These are phyloP conservation scores for Gambelia wislizenii DNA, from an alignment of 2,797 vertebrate genomes.

Conservation along the genomic window DNA sequence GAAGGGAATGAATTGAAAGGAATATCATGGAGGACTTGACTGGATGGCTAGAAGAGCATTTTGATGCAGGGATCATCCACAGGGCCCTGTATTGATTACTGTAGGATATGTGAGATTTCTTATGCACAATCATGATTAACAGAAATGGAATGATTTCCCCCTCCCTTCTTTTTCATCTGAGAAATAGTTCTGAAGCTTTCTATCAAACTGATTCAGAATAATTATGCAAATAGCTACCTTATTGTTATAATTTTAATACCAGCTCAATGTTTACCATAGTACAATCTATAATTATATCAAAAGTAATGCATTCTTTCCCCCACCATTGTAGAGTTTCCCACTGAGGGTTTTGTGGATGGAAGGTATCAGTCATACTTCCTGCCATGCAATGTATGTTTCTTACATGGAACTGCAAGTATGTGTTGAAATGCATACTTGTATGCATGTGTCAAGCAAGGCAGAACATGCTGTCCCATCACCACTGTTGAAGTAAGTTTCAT, in stretches of 20 bases:
- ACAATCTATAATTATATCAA: constrained; percentile 39
- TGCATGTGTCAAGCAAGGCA: too few relatives aligned
- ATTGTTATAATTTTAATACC: constrained; percentile 27
- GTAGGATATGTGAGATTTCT: neutral
- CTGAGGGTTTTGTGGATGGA: neutral
- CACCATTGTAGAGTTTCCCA: neutral
- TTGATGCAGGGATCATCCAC: neutral
- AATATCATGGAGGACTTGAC: too few relatives aligned
- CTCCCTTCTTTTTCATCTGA: constrained; percentile 23
- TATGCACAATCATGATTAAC: constrained; percentile 33
- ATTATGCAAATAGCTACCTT: constrained; percentile 5
- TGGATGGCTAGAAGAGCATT: neutral
- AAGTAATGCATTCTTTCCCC: constrained; percentile 7
- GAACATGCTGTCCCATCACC: too few relatives aligned
- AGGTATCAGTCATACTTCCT: neutral
- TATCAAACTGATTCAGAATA: constrained; percentile 16
- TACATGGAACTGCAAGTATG: neutral
- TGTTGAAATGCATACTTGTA: neutral
- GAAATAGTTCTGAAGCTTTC: constrained; percentile 40
- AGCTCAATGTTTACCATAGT: constrained; percentile 17
- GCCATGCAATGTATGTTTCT: neutral
- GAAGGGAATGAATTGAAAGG: neutral
- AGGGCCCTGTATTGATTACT: neutral
- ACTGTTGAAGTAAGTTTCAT: too few relatives aligned
- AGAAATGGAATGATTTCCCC: neutral